Base-by-base conservation (phyloP, 2,797 vertebrate genomes). In the Melanotaenia trifasciata region DNA sequence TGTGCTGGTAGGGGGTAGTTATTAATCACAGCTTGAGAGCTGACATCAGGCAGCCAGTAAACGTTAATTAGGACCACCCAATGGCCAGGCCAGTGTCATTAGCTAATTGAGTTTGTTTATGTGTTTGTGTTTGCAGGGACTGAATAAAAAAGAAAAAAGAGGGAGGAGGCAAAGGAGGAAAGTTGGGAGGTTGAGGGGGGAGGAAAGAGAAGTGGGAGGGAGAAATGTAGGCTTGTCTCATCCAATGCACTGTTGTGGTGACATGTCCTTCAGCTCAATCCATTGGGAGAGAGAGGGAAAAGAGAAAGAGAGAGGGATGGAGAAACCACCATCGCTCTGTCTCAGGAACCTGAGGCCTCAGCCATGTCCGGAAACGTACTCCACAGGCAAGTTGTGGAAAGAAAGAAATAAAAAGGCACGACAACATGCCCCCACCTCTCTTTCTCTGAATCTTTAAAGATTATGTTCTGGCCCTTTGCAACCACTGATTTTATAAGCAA, bases 81-180 rank as follows among this genome's bases (percentile, higher is more conserved):
- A 92, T 90, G 91, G 90, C 87, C 87, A 58, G 89, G 84, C 89
- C 87, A 88, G 81, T 92, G 92, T 94, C 93, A 93, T 94, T 94
- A 94, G 92, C 92, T 94, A 95, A 95, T 95, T 94, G 91, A 92
- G 92, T 94, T 94, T 94, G 93, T 94, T 94, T 93, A 93, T 94
- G 90, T 90, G 90, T 92, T 93, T 93, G 88, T 91, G 90, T 93
- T 90, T 89, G 87, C 67, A 57, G 87, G 76, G 88, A 90, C 78
- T 72, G 76, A 87, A 74, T 62, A 51, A 80, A 84, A 85, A 87
- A 75, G 20, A 43, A 65, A 51, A 64, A 14, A 33, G 58, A 56
- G 38, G 62, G 62, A 59, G 68, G 53, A 76, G 58, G 62, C 11
- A 70, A 56, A 30, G 57, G 68, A 69, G 68, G 47, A 58, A 79